A percentile compares a stretch with the other conserved stretches of the same genome.
Conservation (phyloP, 1,140 invertebrate genomes). For the Cataglyphis hispanica region DNA sequence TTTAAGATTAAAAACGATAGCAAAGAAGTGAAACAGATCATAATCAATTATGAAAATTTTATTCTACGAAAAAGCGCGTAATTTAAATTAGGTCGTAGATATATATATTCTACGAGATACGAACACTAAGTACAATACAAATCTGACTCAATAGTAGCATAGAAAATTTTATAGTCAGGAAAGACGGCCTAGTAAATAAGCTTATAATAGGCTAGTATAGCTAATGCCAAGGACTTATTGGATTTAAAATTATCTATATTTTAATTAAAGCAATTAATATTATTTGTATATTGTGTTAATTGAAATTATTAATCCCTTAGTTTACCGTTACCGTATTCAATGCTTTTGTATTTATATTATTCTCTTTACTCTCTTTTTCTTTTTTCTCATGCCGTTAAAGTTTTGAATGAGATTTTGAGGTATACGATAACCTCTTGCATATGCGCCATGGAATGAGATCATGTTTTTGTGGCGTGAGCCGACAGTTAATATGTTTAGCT, state of each 20-base stretch:
- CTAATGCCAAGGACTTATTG: conserved; percentile 56
- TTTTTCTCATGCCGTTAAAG: conserved; percentile 12
- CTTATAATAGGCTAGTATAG: conserved; percentile 36
- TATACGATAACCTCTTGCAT: conserved; percentile 79
- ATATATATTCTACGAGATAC: conserved; percentile 67
- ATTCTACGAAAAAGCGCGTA: conserved; percentile 42
- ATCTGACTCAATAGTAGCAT: conserved; percentile 38
- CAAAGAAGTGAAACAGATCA: neutral
- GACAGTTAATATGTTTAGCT: conserved; percentile 87
- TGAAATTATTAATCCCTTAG: conserved; percentile 11
- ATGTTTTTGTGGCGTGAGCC: conserved; percentile 86
- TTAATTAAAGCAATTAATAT: conserved; percentile 52
- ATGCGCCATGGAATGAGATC: conserved; percentile 85
- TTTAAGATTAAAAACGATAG: neutral
- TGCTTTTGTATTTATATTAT: neutral
- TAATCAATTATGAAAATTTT: conserved; percentile 40
- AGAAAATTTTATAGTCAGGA: conserved; percentile 66
- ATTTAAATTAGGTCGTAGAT: conserved; percentile 68
- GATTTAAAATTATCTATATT: conserved; percentile 61
- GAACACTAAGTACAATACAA: conserved; percentile 50
- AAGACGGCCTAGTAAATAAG: conserved; percentile 50
- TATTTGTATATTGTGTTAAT: conserved; percentile 53
- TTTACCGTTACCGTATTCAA: conserved; percentile 19
- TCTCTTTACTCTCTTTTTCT: neutral
- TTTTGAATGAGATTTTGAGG: conserved; percentile 78